phyloP scores from a whole-genome alignment of 2,888 invertebrate genomes.

The Hydropsyche betteni region DNA sequence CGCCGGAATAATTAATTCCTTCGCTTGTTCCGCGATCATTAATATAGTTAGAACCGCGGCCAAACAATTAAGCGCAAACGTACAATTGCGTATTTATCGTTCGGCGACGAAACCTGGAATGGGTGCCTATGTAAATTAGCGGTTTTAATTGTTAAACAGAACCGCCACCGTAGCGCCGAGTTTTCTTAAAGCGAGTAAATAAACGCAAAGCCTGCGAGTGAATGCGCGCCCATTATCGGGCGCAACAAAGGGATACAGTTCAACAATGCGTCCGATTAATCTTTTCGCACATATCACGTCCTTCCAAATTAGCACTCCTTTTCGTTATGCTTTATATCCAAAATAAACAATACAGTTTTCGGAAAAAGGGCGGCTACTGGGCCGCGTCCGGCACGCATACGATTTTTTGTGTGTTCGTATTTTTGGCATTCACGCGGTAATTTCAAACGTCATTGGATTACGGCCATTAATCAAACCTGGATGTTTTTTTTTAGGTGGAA shows the following conservation, averaged over 20 bases:
- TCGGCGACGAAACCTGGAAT: too few species aligned
- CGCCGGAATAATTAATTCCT: conserved; percentile 6
- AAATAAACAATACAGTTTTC: conserved; percentile 29
- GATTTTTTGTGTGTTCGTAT: not conserved
- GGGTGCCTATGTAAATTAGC: conserved; percentile 22
- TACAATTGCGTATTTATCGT: too few species aligned
- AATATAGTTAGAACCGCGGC: conserved; percentile 13
- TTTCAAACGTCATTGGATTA: conserved; percentile 41
- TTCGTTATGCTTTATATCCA: conserved; percentile 20
- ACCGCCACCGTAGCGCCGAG: not conserved
- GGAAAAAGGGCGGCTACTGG: conserved; percentile 21
- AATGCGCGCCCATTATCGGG: not conserved
- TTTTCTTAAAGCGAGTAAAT: conserved; percentile 8
- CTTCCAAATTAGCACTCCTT: conserved; percentile 29
- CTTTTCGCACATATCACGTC: conserved; percentile 28
- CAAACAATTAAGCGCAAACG: conserved; percentile 8
- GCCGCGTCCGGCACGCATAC: not conserved
- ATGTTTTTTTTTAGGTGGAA: conserved; percentile 25
- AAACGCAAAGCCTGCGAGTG: conserved; percentile 10
- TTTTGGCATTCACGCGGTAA: conserved; percentile 36
- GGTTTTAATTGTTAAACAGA: conserved; percentile 27
- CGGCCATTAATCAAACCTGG: conserved; percentile 40
- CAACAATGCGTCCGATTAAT: conserved; percentile 30
- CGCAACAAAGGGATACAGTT: conserved; percentile 18
- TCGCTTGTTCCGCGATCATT: not conserved